These are phyloP conservation scores for Tragopan temminckii DNA, from an alignment of 2,797 vertebrate species.

Conservation along the genomic window DNA sequence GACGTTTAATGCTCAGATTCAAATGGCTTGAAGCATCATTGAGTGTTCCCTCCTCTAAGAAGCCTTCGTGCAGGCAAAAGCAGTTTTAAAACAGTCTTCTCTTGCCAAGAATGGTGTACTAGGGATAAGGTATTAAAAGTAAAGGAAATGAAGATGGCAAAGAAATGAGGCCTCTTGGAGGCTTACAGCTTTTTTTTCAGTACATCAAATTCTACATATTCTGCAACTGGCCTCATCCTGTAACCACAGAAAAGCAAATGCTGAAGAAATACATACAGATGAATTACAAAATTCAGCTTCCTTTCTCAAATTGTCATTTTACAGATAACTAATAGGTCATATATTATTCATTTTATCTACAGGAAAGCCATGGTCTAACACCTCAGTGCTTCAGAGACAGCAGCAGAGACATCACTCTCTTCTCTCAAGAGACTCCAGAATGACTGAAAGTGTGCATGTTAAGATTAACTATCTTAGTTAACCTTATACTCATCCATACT, in stretches of 20 bases:
- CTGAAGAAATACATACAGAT: background rate
- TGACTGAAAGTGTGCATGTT: background rate
- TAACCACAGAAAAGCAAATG: background rate
- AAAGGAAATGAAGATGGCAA: background rate
- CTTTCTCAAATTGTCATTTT: background rate
- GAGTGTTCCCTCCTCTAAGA: background rate
- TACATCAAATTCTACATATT: background rate
- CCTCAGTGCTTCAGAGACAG: background rate
- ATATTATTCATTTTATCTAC: background rate
- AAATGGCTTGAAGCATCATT: background rate
- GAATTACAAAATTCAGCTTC: background rate
- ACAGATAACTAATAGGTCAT: background rate
- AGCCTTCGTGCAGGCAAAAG: background rate
- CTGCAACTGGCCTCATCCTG: background rate
- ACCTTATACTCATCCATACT: background rate
- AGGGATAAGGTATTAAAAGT: background rate
- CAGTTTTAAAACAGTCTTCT: background rate
- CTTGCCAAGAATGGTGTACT: background rate
- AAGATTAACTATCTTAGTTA: background rate
- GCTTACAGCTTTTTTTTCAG: background rate
- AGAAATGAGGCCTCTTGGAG: background rate
- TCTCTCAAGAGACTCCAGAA: background rate
- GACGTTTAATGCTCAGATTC: background rate
- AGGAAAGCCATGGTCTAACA: background rate
- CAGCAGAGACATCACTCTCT: background rate